Base-by-base conservation (phyloP, 2,888 invertebrate genomes). In the Stramonita haemastoma region DNA sequence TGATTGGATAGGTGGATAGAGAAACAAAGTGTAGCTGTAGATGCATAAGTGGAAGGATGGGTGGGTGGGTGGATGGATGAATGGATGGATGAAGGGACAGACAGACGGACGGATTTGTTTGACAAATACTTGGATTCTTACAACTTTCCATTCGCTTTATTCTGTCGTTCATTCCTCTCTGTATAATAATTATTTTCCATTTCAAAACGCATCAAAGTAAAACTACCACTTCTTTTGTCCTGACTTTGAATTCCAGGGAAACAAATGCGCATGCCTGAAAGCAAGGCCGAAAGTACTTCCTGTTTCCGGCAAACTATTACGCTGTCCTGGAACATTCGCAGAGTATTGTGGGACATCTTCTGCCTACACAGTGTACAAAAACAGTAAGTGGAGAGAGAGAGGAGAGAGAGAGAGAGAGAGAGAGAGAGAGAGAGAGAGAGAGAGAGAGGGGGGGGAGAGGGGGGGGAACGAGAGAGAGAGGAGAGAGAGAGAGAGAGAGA, bases 291-390 rank as follows among this genome's bases (percentile, higher is more conserved):
- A 70, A 22, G 15, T 84, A 6, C 70, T 84, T 36, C 89, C 85
- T 56, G 36, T 73, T n/a, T 56, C 66, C 32, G 89, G 89, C 2
- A 6, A 84, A 0, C 17, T 85, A 13, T 36, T 89, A 1, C 29
- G 84, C 8, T 89, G 89, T 77, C 89, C 89, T 17, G 89, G 89
- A 19, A 89, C 89, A 13, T 89, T 73, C 26, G 89, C 85, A 29
- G 85, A 89, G 6, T 46, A 66, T 22, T 89, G 89, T 26, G 89
- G 89, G 2, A 89, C 84, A 13, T 29, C 19, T 4, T 19, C 70
- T 2, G 36, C 89, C 11, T 89, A 19, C 57, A 60, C 89, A 17
- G 89, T 89, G 26, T 89, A 89, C 85, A 46, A 73, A 70, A 89
- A 34, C 36, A 36, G 89, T 89, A 29, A 85, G 89, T 89, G 15